phyloP scores from a whole-genome alignment of 1,140 invertebrate genomes.

The Ladona fulva region DNA sequence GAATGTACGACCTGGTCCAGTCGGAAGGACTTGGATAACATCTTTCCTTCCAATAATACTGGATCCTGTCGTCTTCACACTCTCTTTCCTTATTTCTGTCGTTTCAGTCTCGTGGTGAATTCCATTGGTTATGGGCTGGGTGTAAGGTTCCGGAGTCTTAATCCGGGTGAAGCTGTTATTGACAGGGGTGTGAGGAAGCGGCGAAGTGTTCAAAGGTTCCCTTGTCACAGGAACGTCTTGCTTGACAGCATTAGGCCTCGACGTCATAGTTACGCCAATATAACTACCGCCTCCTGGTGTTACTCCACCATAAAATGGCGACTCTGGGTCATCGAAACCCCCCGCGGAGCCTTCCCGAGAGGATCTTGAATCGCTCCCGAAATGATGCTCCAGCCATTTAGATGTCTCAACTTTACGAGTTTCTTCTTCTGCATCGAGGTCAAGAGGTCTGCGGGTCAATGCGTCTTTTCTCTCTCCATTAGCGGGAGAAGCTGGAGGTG shows the following conservation, averaged over 20 bases:
- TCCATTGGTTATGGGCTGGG: neutral
- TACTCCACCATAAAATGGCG: conserved; percentile 29
- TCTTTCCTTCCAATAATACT: conserved; percentile 12
- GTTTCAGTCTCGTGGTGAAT: conserved; percentile 21
- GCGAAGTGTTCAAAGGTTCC: neutral
- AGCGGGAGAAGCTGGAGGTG: conserved; percentile 23
- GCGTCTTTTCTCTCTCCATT: conserved; percentile 63
- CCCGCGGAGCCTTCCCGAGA: conserved; percentile 58
- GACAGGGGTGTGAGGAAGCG: conserved; percentile 19
- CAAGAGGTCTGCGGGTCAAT: conserved; percentile 63
- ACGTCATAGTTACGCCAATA: conserved; percentile 71
- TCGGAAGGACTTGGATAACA: conserved; percentile 27
- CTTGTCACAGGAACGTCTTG: conserved; percentile 26
- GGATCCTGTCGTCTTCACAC: neutral
- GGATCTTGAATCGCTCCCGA: conserved; percentile 72
- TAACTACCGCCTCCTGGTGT: conserved; percentile 38
- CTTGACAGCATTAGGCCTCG: conserved; percentile 35
- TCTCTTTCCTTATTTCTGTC: neutral
- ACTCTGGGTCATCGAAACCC: conserved; percentile 43
- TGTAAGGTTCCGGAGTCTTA: neutral
- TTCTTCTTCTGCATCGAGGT: conserved; percentile 79
- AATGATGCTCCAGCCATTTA: conserved; percentile 82
- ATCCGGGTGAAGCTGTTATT: conserved; percentile 36
- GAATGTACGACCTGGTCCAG: conserved; percentile 28
- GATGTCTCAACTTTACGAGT: conserved; percentile 79